Evolutionary conservation across 2,113 vertebrate species (phyloP).

Genomic region (Panthera leo): DNA sequence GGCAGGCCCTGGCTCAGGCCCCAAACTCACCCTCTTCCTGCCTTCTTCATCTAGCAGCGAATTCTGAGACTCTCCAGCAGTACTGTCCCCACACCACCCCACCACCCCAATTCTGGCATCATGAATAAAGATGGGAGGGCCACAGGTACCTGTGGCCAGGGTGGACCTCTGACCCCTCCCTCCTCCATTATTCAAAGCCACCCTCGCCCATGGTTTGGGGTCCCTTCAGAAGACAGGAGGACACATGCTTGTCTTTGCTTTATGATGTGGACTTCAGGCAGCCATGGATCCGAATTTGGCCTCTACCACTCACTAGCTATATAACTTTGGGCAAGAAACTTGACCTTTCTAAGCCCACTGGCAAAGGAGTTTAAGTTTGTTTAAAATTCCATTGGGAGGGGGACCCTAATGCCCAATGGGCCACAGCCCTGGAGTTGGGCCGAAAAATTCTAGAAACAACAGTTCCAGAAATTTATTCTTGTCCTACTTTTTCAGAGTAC

Average conservation of each 20-base stretch:
- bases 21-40: neutral
- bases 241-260: neutral
- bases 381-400: neutral
- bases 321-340: neutral
- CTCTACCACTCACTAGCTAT: neutral
- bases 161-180: neutral
- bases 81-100: accelerated
- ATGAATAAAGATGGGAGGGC: neutral
- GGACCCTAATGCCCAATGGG: neutral
- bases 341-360: neutral
- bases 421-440: neutral
- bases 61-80: neutral
- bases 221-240: neutral
- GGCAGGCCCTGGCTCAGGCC: neutral
- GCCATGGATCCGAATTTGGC: neutral
- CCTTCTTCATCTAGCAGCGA: neutral
- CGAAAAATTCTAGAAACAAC: neutral
- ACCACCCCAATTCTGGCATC: neutral
- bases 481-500: neutral
- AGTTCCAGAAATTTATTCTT: neutral
- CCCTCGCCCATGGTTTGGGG: too few relatives aligned
- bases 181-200: neutral
- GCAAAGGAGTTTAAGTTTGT: neutral
- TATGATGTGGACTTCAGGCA: neutral
- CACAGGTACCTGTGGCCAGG: neutral